These are phyloP conservation scores for Torymus tubicola DNA, from an alignment of 2,888 invertebrate genomes.

Conservation along the genomic window DNA sequence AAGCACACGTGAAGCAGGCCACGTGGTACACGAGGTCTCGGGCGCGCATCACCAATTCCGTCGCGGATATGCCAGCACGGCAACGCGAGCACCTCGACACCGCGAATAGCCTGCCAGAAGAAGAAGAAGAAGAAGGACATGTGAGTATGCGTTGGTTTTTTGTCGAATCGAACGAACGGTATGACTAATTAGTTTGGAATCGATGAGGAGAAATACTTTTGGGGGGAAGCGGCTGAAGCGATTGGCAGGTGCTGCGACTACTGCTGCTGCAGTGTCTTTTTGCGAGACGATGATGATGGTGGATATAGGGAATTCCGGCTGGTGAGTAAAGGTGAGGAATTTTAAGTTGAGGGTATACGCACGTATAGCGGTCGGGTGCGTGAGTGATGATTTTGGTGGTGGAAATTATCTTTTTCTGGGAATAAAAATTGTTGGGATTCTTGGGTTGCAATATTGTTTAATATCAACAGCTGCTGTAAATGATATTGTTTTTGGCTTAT, in stretches of 20 bases:
- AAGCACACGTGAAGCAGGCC: conserved; percentile 91
- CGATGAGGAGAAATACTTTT: conserved; percentile 4
- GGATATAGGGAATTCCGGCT: background rate
- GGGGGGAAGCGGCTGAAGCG: too few relatives aligned
- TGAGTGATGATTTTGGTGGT: too few relatives aligned
- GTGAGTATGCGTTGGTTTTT: background rate
- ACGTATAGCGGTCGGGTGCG: too few relatives aligned
- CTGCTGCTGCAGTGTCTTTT: too few relatives aligned
- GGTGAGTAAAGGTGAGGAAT: background rate
- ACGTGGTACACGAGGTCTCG: conserved; percentile 92
- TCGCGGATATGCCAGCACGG: conserved; percentile 88
- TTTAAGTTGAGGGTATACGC: too few relatives aligned
- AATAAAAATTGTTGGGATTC: too few relatives aligned
- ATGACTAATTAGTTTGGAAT: conserved; percentile 16
- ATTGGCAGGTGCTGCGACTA: too few relatives aligned
- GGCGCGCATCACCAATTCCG: conserved; percentile 94
- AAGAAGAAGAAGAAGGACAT: background rate
- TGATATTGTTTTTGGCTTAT: too few relatives aligned
- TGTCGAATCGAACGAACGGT: background rate
- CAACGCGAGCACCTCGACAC: conserved; percentile 92
- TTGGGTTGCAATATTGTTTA: too few relatives aligned
- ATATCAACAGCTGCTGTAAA: too few relatives aligned
- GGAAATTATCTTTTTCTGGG: too few relatives aligned
- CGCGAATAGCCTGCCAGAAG: conserved; percentile 86
- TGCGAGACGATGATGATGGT: too few relatives aligned